Evolutionary conservation across 2,888 invertebrate species (phyloP), one percentile per base, ranked within the genome.

Genomic region (Trimorus sp.): DNA sequence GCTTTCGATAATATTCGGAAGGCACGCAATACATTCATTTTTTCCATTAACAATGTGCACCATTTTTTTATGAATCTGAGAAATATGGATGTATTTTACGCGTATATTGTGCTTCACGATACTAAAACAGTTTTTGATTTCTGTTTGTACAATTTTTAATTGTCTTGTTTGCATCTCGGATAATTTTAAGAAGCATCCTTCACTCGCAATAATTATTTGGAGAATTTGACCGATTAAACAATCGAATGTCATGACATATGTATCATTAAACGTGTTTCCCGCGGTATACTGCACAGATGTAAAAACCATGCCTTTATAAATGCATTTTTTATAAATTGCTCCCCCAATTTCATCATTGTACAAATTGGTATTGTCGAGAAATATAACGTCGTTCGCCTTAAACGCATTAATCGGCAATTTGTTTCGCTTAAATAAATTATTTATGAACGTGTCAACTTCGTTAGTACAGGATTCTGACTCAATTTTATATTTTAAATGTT

Each of bases 391-490:
- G 14, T 58, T 58, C 36, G n/a, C 38, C 12, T 37, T 58, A 11
- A 58, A 12, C 12, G 58, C 58, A 58, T 58, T 58, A 9, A 58
- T 58, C 11, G 58, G 38, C 9, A 58, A 58, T 58, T 58, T 7
- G 4, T 58, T 58, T 5, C 37, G 36, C 8, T 12, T 37, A 58
- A 38, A 58, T 5, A 58, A n/a, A 58, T 58, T 58, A 12, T 58
- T 37, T 37, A 58, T 58, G 36, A 58, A 58, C 5, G 38, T 58
- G 12, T 58, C 58, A 58, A 58, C 38, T 14, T 58, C 58, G 38
- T 58, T 58, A 38, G 58, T 2, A 58, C 58, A 58, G 37, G 58
- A 58, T 40, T 58, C 58, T 58, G 58, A 36, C 36, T 58, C 58
- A 37, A 38, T 38, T 38, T 58, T 58, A 15, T 12, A 58, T 12